Conservation (phyloP, 2,797 vertebrate species). For the Anguilla megastoma region DNA sequence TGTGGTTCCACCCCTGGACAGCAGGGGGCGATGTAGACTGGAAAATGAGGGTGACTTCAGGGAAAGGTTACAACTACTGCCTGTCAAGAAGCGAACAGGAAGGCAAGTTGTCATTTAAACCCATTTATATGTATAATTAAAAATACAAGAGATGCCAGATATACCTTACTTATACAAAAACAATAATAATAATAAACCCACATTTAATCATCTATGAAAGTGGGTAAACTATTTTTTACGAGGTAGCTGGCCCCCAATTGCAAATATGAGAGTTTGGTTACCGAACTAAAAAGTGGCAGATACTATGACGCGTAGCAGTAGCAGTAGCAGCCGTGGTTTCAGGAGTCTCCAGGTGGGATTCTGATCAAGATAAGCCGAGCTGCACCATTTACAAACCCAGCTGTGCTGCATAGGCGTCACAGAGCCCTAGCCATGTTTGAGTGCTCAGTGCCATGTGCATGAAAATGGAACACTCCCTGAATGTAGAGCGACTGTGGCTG, state of each 20-base stretch:
- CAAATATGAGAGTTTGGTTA: not conserved
- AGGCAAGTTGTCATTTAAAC: not conserved
- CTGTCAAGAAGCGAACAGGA: not conserved
- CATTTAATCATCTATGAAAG: not conserved
- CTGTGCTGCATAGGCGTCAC: not conserved
- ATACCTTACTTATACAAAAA: not conserved
- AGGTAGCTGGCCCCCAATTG: not conserved
- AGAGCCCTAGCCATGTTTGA: not conserved
- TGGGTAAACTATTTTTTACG: not conserved
- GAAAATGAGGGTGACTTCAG: not conserved
- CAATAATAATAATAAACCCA: not conserved
- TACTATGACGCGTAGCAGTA: not conserved
- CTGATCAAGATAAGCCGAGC: not conserved
- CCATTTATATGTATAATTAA: not conserved
- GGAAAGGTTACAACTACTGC: not conserved
- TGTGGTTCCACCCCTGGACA: not conserved
- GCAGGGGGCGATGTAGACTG: not conserved
- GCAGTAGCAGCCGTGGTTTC: not conserved
- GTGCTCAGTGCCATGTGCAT: not conserved
- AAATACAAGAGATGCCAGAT: not conserved
- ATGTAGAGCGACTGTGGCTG: not conserved
- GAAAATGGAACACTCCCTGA: not conserved
- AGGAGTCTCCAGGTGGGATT: not conserved
- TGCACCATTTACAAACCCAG: slow-evolving; percentile 4
- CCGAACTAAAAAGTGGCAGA: not conserved